Percentiles rank a stretch among this genome's conserved stretches.
These are phyloP conservation scores for Brachypalpus laphriformis DNA, from an alignment of 2,888 invertebrate species.

Conservation along the genomic window DNA sequence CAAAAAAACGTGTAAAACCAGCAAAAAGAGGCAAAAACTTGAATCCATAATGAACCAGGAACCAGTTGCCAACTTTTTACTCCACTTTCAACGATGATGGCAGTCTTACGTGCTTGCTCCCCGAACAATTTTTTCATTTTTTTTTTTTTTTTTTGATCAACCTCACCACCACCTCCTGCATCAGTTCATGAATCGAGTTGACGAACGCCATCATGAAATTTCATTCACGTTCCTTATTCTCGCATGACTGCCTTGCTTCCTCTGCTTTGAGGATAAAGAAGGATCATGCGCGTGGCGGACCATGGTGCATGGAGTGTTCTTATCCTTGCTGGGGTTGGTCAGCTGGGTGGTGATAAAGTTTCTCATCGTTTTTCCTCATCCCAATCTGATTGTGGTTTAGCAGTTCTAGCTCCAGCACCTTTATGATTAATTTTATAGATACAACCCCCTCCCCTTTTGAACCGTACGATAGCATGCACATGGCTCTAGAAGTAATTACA, in stretches of 20 bases:
- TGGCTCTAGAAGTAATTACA: conserved; percentile 40
- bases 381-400: conserved; percentile 17
- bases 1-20: conserved; percentile 3
- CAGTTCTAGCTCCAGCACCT: conserved; percentile 14
- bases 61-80: conserved; percentile 72
- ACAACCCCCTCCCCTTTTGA: not conserved
- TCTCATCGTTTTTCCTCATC: not conserved
- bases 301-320: not conserved
- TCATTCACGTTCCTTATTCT: conserved; percentile 72
- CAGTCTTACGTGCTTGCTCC: conserved; percentile 46
- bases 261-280: conserved; percentile 49
- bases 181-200: conserved; percentile 51
- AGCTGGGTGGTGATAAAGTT: conserved; percentile 32
- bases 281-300: conserved; percentile 70
- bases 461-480: conserved; percentile 3
- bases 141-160: conserved; percentile 22
- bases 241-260: conserved; percentile 64
- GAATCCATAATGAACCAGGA: conserved; percentile 70
- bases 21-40: conserved; percentile 14
- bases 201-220: conserved; percentile 72
- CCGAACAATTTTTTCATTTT: conserved; percentile 25
- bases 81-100: conserved; percentile 54
- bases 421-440: conserved; percentile 57
- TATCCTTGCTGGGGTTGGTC: conserved; percentile 61
- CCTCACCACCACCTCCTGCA: conserved; percentile 37